Conservation (phyloP, 2,888 invertebrate species). For the Zele albiditarsus region DNA sequence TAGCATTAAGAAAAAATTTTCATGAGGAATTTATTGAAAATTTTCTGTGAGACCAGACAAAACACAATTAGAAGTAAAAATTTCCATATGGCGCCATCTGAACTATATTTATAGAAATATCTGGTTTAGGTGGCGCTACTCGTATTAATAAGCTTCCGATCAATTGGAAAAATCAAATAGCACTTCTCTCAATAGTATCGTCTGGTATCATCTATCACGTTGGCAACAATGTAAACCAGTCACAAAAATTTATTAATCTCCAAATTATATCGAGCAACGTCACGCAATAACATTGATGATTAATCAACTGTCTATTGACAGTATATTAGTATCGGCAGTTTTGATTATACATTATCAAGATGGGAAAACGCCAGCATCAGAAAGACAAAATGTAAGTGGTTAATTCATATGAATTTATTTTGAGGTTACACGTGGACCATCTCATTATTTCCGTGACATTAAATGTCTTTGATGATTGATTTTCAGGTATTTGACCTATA, state of each 20-base stretch:
- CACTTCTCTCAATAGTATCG: too few relatives aligned
- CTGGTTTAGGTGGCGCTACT: not conserved
- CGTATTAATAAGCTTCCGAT: not conserved
- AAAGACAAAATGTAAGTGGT: constrained; percentile 90
- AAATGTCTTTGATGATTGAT: not conserved
- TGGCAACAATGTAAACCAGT: too few relatives aligned
- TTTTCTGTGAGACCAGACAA: not conserved
- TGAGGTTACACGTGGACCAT: constrained; percentile 20
- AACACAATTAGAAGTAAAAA: not conserved
- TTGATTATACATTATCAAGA: constrained; percentile 73
- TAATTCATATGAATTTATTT: constrained; percentile 7
- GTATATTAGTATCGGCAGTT: not conserved
- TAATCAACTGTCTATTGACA: too few relatives aligned
- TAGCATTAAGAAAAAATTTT: not conserved
- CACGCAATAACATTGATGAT: too few relatives aligned
- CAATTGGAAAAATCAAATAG: not conserved
- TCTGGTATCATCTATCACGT: too few relatives aligned
- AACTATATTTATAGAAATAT: not conserved
- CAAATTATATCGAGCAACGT: too few relatives aligned
- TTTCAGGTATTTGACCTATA: constrained; percentile 86
- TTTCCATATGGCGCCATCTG: not conserved
- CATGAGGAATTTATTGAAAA: not conserved
- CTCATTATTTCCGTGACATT: constrained; percentile 38
- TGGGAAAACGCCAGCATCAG: constrained; percentile 95
- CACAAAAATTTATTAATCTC: too few relatives aligned